Evolutionary conservation across 1,140 invertebrate genomes (phyloP).

Genomic region (Aphis craccivora): DNA sequence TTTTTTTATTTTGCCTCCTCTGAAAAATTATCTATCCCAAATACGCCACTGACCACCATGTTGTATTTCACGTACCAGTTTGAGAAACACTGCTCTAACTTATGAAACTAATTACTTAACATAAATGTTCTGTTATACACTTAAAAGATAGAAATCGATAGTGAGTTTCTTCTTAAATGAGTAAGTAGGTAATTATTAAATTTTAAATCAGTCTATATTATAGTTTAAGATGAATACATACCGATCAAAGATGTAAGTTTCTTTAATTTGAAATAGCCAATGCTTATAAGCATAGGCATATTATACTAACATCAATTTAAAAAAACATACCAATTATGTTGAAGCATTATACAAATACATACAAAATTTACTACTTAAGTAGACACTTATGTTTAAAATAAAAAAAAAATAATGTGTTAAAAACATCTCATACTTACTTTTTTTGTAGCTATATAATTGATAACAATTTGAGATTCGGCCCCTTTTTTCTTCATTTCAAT

Average conservation of each 20-base stretch:
- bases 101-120: neutral
- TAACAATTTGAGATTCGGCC: slow-evolving; percentile 25
- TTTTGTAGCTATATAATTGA: slow-evolving; percentile 40
- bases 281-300: neutral
- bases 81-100: neutral
- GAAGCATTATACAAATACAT: neutral
- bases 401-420: neutral
- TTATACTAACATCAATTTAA: neutral
- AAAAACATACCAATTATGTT: slow-evolving; percentile 17
- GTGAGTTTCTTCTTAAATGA: neutral
- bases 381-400: neutral
- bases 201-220: neutral
- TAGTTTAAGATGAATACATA: neutral
- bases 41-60: too few species aligned
- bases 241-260: neutral
- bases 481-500: slow-evolving; percentile 19
- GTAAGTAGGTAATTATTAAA: neutral
- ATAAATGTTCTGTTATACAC: neutral
- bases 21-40: too few species aligned
- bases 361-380: neutral
- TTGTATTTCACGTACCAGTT: too few species aligned
- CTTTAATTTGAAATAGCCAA: neutral
- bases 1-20: too few species aligned
- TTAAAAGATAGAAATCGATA: neutral
- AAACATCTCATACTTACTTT: neutral